phyloP scores from a whole-genome alignment of 1,140 invertebrate genomes.

The Lutraria rhynchaena region DNA sequence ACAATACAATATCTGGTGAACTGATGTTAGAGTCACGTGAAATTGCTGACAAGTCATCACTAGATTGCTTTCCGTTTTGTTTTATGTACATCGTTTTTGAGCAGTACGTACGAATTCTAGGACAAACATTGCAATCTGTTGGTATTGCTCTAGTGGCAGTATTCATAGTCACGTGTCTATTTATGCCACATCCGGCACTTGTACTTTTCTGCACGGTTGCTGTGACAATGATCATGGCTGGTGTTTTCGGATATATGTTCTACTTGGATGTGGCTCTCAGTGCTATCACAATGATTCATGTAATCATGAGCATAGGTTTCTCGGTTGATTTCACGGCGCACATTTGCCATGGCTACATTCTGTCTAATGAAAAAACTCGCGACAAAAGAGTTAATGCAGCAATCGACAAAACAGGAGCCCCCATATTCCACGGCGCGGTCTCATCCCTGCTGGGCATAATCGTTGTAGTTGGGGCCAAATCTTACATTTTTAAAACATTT shows the following conservation, averaged over 20 bases:
- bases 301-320: conserved; percentile 99
- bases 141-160: conserved; percentile 95
- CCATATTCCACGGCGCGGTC: conserved; percentile 96
- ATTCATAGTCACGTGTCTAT: conserved; percentile 97
- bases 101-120: conserved; percentile 95
- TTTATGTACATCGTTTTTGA: conserved; percentile 71
- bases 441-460: conserved; percentile 96
- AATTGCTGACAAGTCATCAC: conserved; percentile 59
- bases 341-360: conserved; percentile 98
- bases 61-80: conserved; percentile 66
- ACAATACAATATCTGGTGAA: conserved; percentile 59
- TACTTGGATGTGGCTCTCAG: conserved; percentile 97
- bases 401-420: conserved; percentile 94
- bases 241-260: conserved; percentile 98
- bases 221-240: conserved; percentile 96
- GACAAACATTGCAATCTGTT: conserved; percentile 96
- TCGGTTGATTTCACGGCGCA: conserved; percentile 98
- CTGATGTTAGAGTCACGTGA: conserved; percentile 68
- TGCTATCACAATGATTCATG: conserved; percentile 99
- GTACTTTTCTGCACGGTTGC: conserved; percentile 97
- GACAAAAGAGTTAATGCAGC: conserved; percentile 91
- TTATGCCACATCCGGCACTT: conserved; percentile 96
- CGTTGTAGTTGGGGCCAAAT: conserved; percentile 93
- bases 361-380: conserved; percentile 84
- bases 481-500: conserved; percentile 98